These are phyloP conservation scores for Argyresthia albistria DNA, from an alignment of 2,888 invertebrate genomes.

Conservation along the genomic window DNA sequence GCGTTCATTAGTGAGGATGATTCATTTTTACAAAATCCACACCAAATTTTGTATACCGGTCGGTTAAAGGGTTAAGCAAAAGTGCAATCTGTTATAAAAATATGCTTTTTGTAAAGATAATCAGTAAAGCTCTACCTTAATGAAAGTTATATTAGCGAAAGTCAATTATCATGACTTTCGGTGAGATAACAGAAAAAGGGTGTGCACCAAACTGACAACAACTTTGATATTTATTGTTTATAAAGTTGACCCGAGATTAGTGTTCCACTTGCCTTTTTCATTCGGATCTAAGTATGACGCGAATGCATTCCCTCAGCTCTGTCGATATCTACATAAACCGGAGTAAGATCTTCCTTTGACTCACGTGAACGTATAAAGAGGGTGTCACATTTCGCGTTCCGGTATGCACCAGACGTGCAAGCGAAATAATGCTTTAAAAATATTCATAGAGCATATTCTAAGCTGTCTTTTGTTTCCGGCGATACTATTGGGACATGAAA, in stretches of 20 bases:
- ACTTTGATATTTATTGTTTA: too few relatives aligned
- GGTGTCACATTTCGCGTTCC: slow-evolving; percentile 42
- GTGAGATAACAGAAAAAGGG: too few relatives aligned
- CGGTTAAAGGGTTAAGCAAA: not conserved
- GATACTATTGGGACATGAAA: slow-evolving; percentile 6
- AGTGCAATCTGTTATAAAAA: too few relatives aligned
- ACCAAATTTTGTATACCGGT: not conserved
- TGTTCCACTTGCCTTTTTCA: too few relatives aligned
- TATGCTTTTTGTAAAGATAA: too few relatives aligned
- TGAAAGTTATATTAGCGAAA: too few relatives aligned
- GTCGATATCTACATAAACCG: slow-evolving; percentile 38
- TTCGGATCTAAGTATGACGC: slow-evolving; percentile 21
- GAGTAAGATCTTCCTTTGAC: slow-evolving; percentile 29
- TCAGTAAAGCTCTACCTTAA: too few relatives aligned
- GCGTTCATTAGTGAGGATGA: slow-evolving; percentile 4
- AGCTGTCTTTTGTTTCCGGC: slow-evolving; percentile 21
- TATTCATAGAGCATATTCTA: slow-evolving; percentile 20
- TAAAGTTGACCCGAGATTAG: too few relatives aligned
- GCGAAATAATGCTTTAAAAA: slow-evolving; percentile 29
- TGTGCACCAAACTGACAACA: too few relatives aligned
- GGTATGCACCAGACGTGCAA: slow-evolving; percentile 21
- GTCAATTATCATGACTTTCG: too few relatives aligned
- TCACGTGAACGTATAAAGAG: slow-evolving; percentile 22
- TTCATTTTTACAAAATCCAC: slow-evolving; percentile 2
- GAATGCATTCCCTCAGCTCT: slow-evolving; percentile 32